Evolutionary conservation across 2,797 vertebrate species (phyloP).

Genomic region (Lates japonicus): DNA sequence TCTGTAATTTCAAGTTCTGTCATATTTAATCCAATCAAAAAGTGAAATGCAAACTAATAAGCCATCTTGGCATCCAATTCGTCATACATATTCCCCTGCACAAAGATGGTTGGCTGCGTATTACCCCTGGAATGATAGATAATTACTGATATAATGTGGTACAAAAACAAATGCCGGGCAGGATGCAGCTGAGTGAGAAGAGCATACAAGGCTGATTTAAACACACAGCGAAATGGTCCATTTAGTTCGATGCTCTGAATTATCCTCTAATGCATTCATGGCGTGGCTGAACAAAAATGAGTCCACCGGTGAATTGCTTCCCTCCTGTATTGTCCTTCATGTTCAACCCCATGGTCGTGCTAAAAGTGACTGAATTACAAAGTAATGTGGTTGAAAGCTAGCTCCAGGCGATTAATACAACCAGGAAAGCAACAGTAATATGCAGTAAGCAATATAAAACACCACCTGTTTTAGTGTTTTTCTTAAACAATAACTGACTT

Average conservation of each 20-base stretch:
- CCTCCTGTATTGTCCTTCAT: constrained; percentile 25
- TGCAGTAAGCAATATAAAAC: not conserved
- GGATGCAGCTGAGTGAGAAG: constrained; percentile 58
- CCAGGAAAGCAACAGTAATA: not conserved
- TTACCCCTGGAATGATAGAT: constrained; percentile 73
- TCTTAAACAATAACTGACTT: not conserved
- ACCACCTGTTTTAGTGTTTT: not conserved
- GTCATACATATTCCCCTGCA: constrained; percentile 72
- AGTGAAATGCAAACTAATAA: constrained; percentile 75
- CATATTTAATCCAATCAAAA: constrained; percentile 71
- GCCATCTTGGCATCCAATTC: constrained; percentile 73
- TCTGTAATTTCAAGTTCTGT: constrained; percentile 57
- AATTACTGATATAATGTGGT: constrained; percentile 76
- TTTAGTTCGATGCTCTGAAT: constrained; percentile 62
- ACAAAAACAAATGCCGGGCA: constrained; percentile 62
- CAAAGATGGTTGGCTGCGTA: constrained; percentile 65
- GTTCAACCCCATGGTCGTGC: not conserved
- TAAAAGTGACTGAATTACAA: constrained; percentile 12
- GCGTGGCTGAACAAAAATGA: constrained; percentile 32
- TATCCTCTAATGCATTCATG: constrained; percentile 48
- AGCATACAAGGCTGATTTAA: constrained; percentile 57
- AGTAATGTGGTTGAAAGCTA: not conserved
- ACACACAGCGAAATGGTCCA: constrained; percentile 54
- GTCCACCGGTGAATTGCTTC: constrained; percentile 24
- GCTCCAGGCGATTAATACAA: not conserved